Evolutionary conservation across 2,113 vertebrate species (phyloP).

Genomic region (Rhinolophus sinicus): DNA sequence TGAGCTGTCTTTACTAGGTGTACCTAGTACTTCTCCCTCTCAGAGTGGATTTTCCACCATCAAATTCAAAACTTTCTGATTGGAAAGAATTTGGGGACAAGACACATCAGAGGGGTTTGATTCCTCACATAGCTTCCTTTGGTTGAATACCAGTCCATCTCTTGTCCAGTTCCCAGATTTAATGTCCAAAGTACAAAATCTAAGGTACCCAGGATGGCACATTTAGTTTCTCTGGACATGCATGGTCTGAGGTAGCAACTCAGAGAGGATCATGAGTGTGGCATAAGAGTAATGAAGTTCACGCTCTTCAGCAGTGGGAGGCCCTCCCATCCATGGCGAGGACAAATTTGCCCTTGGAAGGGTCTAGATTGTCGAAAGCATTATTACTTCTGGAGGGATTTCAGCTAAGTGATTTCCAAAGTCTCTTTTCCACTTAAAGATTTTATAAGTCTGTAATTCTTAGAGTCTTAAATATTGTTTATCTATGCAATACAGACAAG

Average conservation of each 20-base stretch:
- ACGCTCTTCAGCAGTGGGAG: neutral
- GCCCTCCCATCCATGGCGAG: neutral
- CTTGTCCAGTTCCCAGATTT: neutral
- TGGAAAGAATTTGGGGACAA: neutral
- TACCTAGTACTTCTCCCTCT: neutral
- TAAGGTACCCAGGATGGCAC: neutral
- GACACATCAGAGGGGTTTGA: neutral
- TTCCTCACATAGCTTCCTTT: neutral
- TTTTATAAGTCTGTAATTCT: conserved; percentile 39
- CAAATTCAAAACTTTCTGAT: neutral
- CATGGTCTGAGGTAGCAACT: neutral
- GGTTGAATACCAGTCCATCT: neutral
- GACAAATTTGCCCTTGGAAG: neutral
- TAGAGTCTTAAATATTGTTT: conserved; percentile 1
- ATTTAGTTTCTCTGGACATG: neutral
- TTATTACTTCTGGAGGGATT: neutral
- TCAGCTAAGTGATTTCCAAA: neutral
- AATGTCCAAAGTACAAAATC: neutral
- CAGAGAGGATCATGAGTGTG: neutral
- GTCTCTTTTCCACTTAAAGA: neutral
- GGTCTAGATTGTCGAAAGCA: neutral
- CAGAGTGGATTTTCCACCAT: neutral
- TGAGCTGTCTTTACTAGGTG: neutral
- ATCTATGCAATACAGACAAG: neutral
- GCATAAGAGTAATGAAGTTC: neutral